Conservation (phyloP, 2,113 vertebrate species). For the western clawed frog (Xenopus tropicalis) region UCB_Xtro_10.0 CM004447.2:114890001-114890500, state of each 20-base stretch:
- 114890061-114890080: slow-evolving; percentile 14
- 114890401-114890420: no score
- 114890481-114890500: no score
- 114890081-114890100: slow-evolving; percentile 23
- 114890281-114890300: no score
- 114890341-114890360: no score
- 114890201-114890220: not conserved
- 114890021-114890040: slow-evolving; percentile 37
- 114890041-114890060: slow-evolving; percentile 31
- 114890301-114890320: no score
- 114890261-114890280: not conserved
- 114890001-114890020: slow-evolving; percentile 34
- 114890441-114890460: no score
- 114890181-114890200: not conserved
- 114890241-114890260: not conserved
- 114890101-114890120: not conserved
- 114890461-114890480: no score
- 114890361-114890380: no score
- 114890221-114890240: no score
- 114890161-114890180: not conserved
- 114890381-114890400: no score
- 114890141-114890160: not conserved
- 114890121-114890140: not conserved
- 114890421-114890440: no score
- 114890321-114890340: no score